Conservation (phyloP, 1,140 invertebrate genomes). For the Drosophila cardini region DNA sequence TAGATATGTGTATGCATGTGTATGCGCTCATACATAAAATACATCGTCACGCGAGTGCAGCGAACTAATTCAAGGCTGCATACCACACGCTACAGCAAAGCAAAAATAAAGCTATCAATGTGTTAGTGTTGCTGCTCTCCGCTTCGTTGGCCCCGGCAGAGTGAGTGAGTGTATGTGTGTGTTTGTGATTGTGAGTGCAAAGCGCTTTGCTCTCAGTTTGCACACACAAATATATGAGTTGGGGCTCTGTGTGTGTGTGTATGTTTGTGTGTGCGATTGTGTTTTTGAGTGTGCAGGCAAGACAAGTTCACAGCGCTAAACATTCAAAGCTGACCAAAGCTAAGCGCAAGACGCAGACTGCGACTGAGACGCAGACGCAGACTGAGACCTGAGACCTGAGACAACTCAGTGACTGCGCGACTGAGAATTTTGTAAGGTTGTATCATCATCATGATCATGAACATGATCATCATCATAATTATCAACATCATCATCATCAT, state of each 20-base stretch:
- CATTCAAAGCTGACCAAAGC: constrained; percentile 76
- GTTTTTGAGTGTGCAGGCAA: constrained; percentile 47
- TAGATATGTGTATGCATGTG: constrained; percentile 12
- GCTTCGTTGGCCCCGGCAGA: constrained; percentile 18
- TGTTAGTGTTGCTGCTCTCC: constrained; percentile 55
- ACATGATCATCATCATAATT: constrained; percentile 47
- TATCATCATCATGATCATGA: constrained; percentile 62
- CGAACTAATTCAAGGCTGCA: constrained; percentile 85
- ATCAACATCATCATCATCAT: constrained; percentile 24
- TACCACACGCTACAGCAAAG: constrained; percentile 77
- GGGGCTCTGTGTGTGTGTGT: no score
- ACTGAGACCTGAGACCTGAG: constrained; percentile 23
- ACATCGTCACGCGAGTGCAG: constrained; percentile 77
- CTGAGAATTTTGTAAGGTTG: constrained; percentile 82
- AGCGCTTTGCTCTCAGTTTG: constrained; percentile 39
- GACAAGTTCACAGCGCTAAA: constrained; percentile 80
- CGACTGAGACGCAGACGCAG: constrained; percentile 38
- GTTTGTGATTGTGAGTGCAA: constrained; percentile 34
- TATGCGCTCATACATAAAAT: constrained; percentile 48
- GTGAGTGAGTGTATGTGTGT: constrained; percentile 40
- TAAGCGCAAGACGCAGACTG: constrained; percentile 39
- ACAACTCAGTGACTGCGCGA: constrained; percentile 19
- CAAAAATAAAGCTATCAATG: constrained; percentile 80
- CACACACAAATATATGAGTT: constrained; percentile 11
- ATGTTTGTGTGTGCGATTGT: constrained; percentile 18